Percentiles rank a stretch among this genome's conserved stretches.
These are phyloP conservation scores for Smithornis capensis DNA, from an alignment of 2,113 vertebrate genomes.

Conservation along the genomic window DNA sequence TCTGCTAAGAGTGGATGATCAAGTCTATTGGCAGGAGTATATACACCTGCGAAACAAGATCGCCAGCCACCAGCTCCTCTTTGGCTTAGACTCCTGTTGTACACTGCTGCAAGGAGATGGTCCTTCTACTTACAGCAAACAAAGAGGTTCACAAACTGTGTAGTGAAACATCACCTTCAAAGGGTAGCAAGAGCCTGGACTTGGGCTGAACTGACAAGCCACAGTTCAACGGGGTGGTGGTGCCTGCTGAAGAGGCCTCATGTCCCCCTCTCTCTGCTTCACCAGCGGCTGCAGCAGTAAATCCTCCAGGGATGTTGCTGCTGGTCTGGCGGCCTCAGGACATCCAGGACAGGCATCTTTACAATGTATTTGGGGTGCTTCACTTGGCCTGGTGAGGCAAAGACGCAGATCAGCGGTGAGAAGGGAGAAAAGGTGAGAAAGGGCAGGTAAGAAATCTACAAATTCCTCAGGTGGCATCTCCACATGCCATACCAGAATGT, in stretches of 20 bases:
- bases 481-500: neutral
- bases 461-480: neutral
- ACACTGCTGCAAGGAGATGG: accelerated
- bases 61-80: neutral
- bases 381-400: neutral
- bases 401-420: neutral
- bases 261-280: neutral
- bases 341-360: accelerated
- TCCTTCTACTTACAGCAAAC: neutral
- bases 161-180: neutral
- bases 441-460: neutral
- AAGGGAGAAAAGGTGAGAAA: neutral
- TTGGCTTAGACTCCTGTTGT: neutral
- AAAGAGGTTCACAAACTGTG: neutral
- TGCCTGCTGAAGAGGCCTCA: neutral
- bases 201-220: neutral
- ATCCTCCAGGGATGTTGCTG: neutral
- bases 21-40: neutral
- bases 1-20: neutral
- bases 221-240: neutral
- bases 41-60: neutral
- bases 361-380: too few species aligned
- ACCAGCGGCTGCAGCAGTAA: neutral
- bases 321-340: neutral
- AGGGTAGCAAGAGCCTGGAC: neutral